A percentile compares a stretch with the other conserved stretches of the same genome.
These are phyloP conservation scores for Pelvicachromis taeniatus DNA, from an alignment of 2,113 vertebrate genomes.

Conservation along the genomic window DNA sequence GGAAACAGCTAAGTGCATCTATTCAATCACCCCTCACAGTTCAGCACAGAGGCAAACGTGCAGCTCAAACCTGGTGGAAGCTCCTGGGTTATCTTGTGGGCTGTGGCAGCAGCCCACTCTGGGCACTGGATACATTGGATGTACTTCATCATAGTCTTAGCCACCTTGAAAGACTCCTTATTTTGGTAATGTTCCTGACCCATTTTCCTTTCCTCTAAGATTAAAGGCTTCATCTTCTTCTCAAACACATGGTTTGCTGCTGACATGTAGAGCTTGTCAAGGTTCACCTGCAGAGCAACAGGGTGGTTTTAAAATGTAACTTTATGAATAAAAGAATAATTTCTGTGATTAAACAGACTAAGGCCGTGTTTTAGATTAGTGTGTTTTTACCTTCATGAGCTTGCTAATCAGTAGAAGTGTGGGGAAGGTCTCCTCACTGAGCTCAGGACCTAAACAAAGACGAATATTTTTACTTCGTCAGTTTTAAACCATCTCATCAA, in stretches of 20 bases:
- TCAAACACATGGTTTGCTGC: conserved; percentile 85
- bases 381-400: conserved; percentile 87
- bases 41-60: neutral
- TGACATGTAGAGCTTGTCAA: conserved; percentile 88
- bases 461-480: neutral
- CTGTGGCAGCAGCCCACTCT: conserved; percentile 88
- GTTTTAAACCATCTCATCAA: neutral
- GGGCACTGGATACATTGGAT: conserved; percentile 84
- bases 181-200: conserved; percentile 58
- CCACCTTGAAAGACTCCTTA: conserved; percentile 76
- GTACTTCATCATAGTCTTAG: conserved; percentile 82
- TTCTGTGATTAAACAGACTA: neutral
- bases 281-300: conserved; percentile 74
- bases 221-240: conserved; percentile 84
- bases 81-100: conserved; percentile 88
- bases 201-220: conserved; percentile 72
- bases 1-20: neutral
- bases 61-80: conserved; percentile 80
- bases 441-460: conserved; percentile 81
- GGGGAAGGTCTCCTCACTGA: conserved; percentile 88
- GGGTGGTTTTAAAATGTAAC: neutral
- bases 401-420: conserved; percentile 90
- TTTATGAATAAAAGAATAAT: neutral
- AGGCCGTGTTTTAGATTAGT: neutral
- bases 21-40: neutral